These are phyloP conservation scores for Meda fulgida DNA, from an alignment of 2,797 vertebrate species.

Conservation along the genomic window DNA sequence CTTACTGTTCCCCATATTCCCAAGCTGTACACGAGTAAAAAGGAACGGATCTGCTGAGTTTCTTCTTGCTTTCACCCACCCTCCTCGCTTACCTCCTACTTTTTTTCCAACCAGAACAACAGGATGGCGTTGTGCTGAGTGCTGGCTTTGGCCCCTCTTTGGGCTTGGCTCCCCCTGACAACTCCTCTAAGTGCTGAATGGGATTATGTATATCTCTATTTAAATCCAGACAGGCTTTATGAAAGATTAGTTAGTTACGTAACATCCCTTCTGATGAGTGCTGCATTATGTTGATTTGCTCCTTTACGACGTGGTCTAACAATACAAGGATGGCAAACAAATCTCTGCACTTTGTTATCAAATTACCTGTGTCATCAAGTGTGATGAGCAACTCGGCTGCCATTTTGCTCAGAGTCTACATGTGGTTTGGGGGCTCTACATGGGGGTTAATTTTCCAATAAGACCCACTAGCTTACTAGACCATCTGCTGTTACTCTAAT, in stretches of 20 bases:
- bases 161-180: constrained; percentile 47
- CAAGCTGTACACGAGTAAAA: not conserved
- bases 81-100: not conserved
- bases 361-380: not conserved
- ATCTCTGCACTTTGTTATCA: not conserved
- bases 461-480: constrained; percentile 63
- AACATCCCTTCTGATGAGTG: constrained; percentile 58
- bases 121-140: constrained; percentile 5
- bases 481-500: constrained; percentile 64
- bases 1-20: constrained; percentile 87
- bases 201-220: constrained; percentile 74
- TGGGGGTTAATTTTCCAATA: not conserved
- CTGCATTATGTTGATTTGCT: constrained; percentile 22
- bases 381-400: not conserved
- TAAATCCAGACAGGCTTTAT: constrained; percentile 77
- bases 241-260: constrained; percentile 77
- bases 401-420: not conserved
- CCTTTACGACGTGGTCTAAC: not conserved
- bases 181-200: constrained; percentile 66
- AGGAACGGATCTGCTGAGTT: not conserved
- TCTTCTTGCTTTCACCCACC: constrained; percentile 14
- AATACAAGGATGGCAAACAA: not conserved
- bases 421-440: not conserved
- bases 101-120: constrained; percentile 32
- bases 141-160: not conserved